phyloP scores from a whole-genome alignment of 2,888 invertebrate genomes.

The Chaitophorus viminalis region DNA sequence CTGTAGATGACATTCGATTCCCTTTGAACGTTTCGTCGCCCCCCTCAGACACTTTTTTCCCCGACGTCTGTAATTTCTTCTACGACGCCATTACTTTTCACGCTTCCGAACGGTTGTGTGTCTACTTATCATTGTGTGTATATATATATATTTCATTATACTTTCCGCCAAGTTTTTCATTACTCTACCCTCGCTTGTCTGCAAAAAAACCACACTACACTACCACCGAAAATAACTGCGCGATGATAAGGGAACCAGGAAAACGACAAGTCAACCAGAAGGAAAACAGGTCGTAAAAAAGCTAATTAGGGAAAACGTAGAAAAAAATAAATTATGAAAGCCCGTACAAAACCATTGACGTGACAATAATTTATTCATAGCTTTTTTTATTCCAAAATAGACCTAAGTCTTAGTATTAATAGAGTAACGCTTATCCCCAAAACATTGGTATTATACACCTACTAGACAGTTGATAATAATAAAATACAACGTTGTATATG shows the following conservation, averaged over 20 bases:
- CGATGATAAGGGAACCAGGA: slow-evolving; percentile 8
- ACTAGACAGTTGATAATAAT: background rate
- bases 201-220: background rate
- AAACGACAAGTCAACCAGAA: slow-evolving; percentile 23
- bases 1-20: slow-evolving; percentile 55
- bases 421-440: background rate
- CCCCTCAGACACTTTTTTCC: slow-evolving; percentile 2
- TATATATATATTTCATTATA: slow-evolving; percentile 32
- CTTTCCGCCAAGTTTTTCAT: slow-evolving; percentile 12
- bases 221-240: background rate
- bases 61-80: slow-evolving; percentile 31
- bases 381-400: background rate
- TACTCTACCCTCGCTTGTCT: background rate
- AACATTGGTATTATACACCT: background rate
- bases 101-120: slow-evolving; percentile 37
- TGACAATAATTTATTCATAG: background rate
- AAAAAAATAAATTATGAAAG: background rate
- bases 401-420: background rate
- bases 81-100: slow-evolving; percentile 25
- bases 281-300: slow-evolving; percentile 31
- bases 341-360: background rate
- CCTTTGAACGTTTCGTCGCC: slow-evolving; percentile 27
- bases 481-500: background rate
- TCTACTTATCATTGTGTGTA: slow-evolving; percentile 35
- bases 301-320: slow-evolving; percentile 22